Evolutionary conservation across 2,888 invertebrate species (phyloP).

Genomic region (Agyllia agylla): DNA sequence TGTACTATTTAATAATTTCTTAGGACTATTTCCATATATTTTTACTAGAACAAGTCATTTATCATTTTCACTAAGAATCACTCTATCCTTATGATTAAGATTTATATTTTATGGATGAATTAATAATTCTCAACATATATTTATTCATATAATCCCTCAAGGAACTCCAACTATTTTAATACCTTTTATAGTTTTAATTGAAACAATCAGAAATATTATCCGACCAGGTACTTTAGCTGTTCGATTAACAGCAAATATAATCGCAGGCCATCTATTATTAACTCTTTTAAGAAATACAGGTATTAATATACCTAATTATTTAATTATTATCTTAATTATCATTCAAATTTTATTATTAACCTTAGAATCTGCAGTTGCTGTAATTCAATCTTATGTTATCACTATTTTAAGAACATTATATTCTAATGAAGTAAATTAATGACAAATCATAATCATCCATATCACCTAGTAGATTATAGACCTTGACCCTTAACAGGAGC

Average conservation of each 20-base stretch:
- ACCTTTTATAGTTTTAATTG: conserved; percentile 95
- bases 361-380: conserved; percentile 84
- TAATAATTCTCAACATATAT: conserved; percentile 92
- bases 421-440: conserved; percentile 93
- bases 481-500: conserved; percentile 93
- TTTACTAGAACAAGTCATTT: conserved; percentile 94
- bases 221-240: conserved; percentile 94
- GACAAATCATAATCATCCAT: conserved; percentile 90
- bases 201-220: conserved; percentile 95
- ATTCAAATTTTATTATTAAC: conserved; percentile 87
- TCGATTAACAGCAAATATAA: conserved; percentile 96
- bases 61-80: conserved; percentile 90
- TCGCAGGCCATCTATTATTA: conserved; percentile 94
- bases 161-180: conserved; percentile 93
- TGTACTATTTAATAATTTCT: conserved; percentile 93
- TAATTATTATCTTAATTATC: conserved; percentile 84
- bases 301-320: conserved; percentile 80
- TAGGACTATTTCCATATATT: conserved; percentile 95
- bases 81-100: conserved; percentile 92
- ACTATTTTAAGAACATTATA: conserved; percentile 93
- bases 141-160: conserved; percentile 94
- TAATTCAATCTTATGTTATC: conserved; percentile 94
- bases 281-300: conserved; percentile 90
- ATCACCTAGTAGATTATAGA: conserved; percentile 93
- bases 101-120: conserved; percentile 94